Evolutionary conservation across 2,888 invertebrate species (phyloP), one percentile per base, ranked within the genome.

Genomic region (Arctia plantaginis): DNA sequence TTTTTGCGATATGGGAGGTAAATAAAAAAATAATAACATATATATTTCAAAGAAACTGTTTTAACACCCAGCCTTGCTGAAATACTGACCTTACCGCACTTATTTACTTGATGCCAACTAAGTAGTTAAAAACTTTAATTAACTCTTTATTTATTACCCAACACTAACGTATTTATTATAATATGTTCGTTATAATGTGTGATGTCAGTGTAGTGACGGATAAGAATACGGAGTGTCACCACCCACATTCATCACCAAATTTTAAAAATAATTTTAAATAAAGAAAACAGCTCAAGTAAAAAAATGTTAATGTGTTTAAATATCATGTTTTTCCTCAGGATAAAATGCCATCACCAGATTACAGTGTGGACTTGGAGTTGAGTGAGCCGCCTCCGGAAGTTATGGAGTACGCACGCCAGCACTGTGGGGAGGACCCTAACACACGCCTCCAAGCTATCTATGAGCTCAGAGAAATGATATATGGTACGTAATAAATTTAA

Each of bases 391-490:
- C 98, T 0, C 96, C 96, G 71, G 97, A 97, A 79, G 91, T 98
- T 33, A 89, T 96, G 84, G 97, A 97, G 84, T 97, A 97, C 89
- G 97, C 98, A 0, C 95, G 96, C 72, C 95, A 96, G 80, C 96
- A 97, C 84, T 93, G 97, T 59, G 97, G 97, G 0, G 98, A 98
- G 92, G 96, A 97, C 84, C 97, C 97, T 3, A 97, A 97, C 88
- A 97, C 96, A 27, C 96, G 96, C 81, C 96, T 96, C 64, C 96
- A 97, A 86, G 96, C 97, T n/a, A 94, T 98, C 73, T 97, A 97
- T 80, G 97, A 98, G 85, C 96, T 98, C 62, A 96, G 97, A 62
- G 97, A 97, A 87, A 96, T 98, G 96, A 97, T 98, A 85, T 97
- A 97, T 87, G 97, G 98, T 98, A 92, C 89, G 92, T 82, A 51